These are phyloP conservation scores for Seriola rivoliana DNA, from an alignment of 2,113 vertebrate genomes.

Conservation along the genomic window DNA sequence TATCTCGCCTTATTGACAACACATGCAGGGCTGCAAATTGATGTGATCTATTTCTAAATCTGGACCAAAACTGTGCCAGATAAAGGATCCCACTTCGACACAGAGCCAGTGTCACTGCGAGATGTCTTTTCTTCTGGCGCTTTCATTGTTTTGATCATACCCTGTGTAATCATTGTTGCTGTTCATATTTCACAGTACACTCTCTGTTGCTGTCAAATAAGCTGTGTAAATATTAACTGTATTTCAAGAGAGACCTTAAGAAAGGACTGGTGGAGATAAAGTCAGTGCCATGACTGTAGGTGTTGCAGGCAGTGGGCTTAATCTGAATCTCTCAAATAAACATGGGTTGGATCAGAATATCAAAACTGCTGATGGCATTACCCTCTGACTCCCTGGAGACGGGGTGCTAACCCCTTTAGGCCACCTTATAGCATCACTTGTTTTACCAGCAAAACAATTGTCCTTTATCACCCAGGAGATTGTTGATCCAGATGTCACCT, in stretches of 20 bases:
- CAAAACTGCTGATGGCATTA: constrained; percentile 69
- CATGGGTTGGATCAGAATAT: constrained; percentile 67
- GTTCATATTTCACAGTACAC: constrained; percentile 35
- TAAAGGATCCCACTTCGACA: constrained; percentile 50
- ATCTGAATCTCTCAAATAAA: constrained; percentile 49
- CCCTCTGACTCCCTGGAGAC: constrained; percentile 59
- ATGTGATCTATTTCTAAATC: constrained; percentile 67
- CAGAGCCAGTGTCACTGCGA: constrained; percentile 46
- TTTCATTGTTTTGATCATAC: constrained; percentile 66
- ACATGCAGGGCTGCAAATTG: constrained; percentile 46
- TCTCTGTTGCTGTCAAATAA: constrained; percentile 47
- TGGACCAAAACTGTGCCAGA: constrained; percentile 58
- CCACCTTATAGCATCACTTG: constrained; percentile 58
- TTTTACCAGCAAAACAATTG: constrained; percentile 51
- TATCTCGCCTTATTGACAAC: constrained; percentile 44
- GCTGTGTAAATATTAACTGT: constrained; percentile 46
- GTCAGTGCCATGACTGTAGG: constrained; percentile 19
- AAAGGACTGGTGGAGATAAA: constrained; percentile 37
- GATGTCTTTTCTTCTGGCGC: constrained; percentile 49
- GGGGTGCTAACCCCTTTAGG: constrained; percentile 67
- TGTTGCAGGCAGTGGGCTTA: constrained; percentile 46
- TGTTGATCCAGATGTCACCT: constrained; percentile 58
- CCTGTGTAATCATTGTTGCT: constrained; percentile 53
- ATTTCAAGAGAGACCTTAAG: constrained; percentile 33
- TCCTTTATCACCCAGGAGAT: constrained; percentile 67